phyloP scores from a whole-genome alignment of 2,888 invertebrate species.

The Zaprionus obscuricornis region DNA sequence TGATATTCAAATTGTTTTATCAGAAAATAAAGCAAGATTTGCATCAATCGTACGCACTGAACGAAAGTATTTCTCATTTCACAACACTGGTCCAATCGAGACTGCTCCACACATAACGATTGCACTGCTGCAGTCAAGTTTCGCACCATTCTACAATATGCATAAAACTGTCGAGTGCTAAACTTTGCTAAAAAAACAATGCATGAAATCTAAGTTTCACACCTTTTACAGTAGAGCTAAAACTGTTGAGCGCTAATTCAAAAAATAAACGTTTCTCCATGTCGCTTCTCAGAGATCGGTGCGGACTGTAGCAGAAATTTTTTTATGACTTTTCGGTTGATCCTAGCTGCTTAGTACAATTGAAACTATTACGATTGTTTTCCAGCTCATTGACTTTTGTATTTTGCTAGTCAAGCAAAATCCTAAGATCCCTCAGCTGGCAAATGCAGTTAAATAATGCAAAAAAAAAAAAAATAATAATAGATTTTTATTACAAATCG shows the following conservation, averaged over 20 bases:
- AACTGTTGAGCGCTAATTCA: too few species aligned
- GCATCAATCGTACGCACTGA: not conserved
- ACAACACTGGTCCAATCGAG: too few species aligned
- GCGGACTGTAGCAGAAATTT: too few species aligned
- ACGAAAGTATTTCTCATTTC: too few species aligned
- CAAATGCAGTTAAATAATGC: slow-evolving; percentile 52
- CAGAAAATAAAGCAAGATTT: not conserved
- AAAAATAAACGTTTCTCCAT: too few species aligned
- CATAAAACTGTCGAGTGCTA: not conserved
- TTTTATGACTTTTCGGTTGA: too few species aligned
- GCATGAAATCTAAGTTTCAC: too few species aligned
- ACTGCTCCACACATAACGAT: not conserved
- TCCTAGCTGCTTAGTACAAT: slow-evolving; percentile 1
- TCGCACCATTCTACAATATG: not conserved
- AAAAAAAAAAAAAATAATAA: slow-evolving; percentile 59
- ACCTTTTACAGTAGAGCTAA: too few species aligned
- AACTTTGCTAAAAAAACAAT: too few species aligned
- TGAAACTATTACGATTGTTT: slow-evolving; percentile 11
- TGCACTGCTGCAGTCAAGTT: not conserved
- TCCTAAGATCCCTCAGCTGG: not conserved
- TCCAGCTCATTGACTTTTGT: not conserved
- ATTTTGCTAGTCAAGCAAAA: slow-evolving; percentile 51
- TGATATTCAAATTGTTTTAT: too few species aligned
- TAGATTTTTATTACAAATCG: slow-evolving; percentile 67
- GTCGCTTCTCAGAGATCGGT: too few species aligned